phyloP scores from a whole-genome alignment of 2,113 vertebrate genomes.

The Anas platyrhynchos region DNA sequence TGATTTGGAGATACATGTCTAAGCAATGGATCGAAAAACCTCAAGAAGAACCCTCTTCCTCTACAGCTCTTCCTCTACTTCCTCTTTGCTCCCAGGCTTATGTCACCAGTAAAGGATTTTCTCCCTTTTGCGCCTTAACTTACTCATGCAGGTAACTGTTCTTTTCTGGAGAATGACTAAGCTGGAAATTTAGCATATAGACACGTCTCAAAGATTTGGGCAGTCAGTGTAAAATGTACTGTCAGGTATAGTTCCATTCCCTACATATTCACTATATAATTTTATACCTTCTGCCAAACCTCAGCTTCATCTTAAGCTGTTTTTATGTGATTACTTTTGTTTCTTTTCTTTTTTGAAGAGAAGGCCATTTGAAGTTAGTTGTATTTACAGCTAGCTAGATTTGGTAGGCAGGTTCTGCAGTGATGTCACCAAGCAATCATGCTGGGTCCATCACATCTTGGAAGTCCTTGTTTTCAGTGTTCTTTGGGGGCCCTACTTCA shows the following conservation, averaged over 20 bases:
- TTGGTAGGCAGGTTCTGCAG: background rate
- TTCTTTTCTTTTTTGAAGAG: background rate
- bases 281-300: too few relatives aligned
- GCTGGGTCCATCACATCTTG: slow-evolving; percentile 56
- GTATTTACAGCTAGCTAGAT: background rate
- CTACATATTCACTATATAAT: too few relatives aligned
- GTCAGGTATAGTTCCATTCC: background rate
- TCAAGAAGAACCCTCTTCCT: background rate
- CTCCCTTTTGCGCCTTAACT: background rate
- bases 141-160: background rate
- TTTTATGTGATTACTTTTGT: background rate
- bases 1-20: background rate
- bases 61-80: background rate
- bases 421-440: slow-evolving; percentile 19
- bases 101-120: background rate
- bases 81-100: background rate
- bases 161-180: background rate
- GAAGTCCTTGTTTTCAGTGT: slow-evolving; percentile 8
- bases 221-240: too few relatives aligned
- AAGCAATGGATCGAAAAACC: background rate
- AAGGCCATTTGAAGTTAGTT: background rate
- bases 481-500: background rate
- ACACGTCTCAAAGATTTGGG: too few relatives aligned
- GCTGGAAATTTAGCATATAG: background rate
- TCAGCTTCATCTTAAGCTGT: too few relatives aligned